Evolutionary conservation across 1,140 invertebrate genomes (phyloP), one percentile per base, ranked within the genome.

Genomic region (Drosophila simulans): DNA sequence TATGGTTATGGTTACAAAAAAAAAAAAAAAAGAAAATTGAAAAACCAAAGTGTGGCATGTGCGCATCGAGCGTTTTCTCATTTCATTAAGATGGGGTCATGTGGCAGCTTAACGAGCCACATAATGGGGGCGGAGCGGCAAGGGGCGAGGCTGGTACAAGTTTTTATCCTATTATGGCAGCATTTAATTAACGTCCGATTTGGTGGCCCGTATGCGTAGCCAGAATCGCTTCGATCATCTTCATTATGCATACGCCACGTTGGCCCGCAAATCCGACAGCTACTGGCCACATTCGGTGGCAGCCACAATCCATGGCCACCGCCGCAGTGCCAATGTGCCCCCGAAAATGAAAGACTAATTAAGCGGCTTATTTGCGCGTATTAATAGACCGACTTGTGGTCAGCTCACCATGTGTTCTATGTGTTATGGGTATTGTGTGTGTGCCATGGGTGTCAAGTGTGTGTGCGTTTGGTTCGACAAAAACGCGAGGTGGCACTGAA

Each of bases 311-410:
- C 59, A 62, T 62, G 59, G 22, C 51, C 40, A 10, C n/a, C 22
- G 15, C 20, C 35, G 31, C n/a, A 37, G 25, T 31, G 31, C 45
- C 51, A 34, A 31, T 48, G 27, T 34, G 48, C 45, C 79, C 62
- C 79, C 75, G 68, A 68, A 89, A 86, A 88, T 86, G 83, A 72
- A 86, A 89, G 71, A 89, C 83, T 86, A 86, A 86, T 86, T 86
- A 86, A 86, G 83, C 84, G 84, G 83, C 83, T 86, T 86, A 86
- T 86, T 86, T 86, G 79, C 79, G 79, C 83, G 79, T 76, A 88
- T 86, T 86, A 86, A 88, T 89, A 89, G 84, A 88, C 84, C 84
- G 62, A 76, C 68, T 88, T 88, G 84, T 74, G 84, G 84, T 83
- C 68, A 69, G 56, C 54, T 56, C 58, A 52, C 51, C 55, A 17